Percentiles rank a stretch among this genome's conserved stretches.
These are phyloP conservation scores for Actenoides lindsayi DNA, from an alignment of 2,113 vertebrate genomes.

Conservation along the genomic window DNA sequence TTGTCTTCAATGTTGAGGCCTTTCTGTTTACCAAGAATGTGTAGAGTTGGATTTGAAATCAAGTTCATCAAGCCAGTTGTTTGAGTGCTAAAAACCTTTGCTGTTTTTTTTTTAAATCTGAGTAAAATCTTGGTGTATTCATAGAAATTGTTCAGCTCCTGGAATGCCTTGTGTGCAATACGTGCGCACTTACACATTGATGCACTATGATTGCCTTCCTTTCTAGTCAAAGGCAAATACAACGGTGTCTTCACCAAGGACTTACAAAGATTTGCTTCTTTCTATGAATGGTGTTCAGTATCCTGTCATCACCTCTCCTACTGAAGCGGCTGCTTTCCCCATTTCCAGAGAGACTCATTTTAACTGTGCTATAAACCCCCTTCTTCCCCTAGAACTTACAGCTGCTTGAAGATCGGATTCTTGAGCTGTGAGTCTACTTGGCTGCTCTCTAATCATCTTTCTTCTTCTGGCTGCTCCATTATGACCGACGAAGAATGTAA, in stretches of 20 bases:
- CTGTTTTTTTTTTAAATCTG: neutral
- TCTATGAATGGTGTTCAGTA: neutral
- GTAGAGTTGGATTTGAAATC: neutral
- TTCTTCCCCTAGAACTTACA: neutral
- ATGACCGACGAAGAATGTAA: slow-evolving; percentile 18
- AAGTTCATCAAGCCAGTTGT: neutral
- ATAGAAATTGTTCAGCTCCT: neutral
- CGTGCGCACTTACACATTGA: neutral
- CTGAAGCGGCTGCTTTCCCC: neutral
- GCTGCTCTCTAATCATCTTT: neutral
- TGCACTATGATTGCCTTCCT: neutral
- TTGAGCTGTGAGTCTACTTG: neutral
- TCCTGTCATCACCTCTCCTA: neutral
- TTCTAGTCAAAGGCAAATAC: neutral
- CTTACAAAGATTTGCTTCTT: neutral
- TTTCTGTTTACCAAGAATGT: neutral
- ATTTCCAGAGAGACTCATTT: neutral
- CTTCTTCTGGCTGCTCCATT: neutral
- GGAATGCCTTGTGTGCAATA: neutral
- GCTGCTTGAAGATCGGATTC: neutral
- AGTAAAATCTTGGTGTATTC: neutral
- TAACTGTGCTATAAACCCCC: neutral
- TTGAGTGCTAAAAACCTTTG: neutral
- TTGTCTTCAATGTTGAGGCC: neutral
- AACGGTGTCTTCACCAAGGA: neutral